Conservation (phyloP, 92 coral and sea anemone species). For the Epizoanthus illoricatus region DNA sequence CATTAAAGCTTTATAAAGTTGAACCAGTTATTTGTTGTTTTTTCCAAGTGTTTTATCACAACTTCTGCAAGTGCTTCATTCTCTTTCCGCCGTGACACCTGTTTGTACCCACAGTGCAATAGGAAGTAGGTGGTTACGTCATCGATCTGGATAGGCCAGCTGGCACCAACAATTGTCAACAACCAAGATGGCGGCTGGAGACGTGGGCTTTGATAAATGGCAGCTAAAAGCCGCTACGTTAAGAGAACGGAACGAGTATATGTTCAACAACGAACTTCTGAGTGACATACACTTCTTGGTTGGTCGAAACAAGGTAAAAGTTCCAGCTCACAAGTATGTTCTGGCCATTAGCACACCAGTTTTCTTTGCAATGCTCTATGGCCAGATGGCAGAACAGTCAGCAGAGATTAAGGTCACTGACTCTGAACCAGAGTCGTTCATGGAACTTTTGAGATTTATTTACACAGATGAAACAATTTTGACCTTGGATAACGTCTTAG, state of each 20-base stretch:
- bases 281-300: conserved; percentile 85
- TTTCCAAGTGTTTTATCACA: conserved; percentile 14
- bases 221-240: conserved; percentile 89
- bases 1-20: conserved; percentile 11
- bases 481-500: conserved; percentile 75
- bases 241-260: conserved; percentile 76
- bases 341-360: conserved; percentile 83
- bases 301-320: conserved; percentile 59
- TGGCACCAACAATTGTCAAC: conserved; percentile 6
- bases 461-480: conserved; percentile 67
- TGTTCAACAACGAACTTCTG: conserved; percentile 82
- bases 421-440: conserved; percentile 70
- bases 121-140: conserved; percentile 10
- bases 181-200: conserved; percentile 77
- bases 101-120: conserved; percentile 29
- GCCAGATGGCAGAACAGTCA: conserved; percentile 72
- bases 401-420: conserved; percentile 68
- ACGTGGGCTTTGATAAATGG: conserved; percentile 68
- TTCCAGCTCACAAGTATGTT: conserved; percentile 84
- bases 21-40: conserved; percentile 6
- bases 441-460: conserved; percentile 71
- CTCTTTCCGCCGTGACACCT: conserved; percentile 1
- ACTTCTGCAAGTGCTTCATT: conserved; percentile 17
- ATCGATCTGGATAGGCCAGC: neutral
- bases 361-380: conserved; percentile 83